A percentile compares a stretch with the other conserved stretches of the same genome.
Evolutionary conservation across 1,140 invertebrate species (phyloP).

Genomic region (Coenobita brevimanus): DNA sequence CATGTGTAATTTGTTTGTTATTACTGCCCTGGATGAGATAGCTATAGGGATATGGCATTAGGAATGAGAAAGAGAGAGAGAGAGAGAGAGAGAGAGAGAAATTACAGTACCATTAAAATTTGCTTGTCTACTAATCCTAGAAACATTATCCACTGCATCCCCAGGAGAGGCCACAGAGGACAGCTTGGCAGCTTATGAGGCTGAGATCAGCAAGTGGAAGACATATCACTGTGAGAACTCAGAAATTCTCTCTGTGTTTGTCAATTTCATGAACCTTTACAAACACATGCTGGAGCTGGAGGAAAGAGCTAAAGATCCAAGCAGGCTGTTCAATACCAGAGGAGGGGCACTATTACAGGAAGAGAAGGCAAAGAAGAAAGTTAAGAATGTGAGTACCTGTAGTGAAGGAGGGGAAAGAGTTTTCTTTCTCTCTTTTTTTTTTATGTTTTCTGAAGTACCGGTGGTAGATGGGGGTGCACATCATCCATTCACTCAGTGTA

Average conservation of each 20-base stretch:
- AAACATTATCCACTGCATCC: too few relatives aligned
- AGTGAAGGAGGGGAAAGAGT: too few relatives aligned
- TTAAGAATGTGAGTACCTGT: conserved; percentile 78
- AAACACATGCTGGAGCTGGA: conserved; percentile 82
- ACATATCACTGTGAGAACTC: conserved; percentile 81
- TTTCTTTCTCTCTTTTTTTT: too few relatives aligned
- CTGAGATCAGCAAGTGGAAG: conserved; percentile 81
- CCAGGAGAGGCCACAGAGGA: conserved; percentile 80
- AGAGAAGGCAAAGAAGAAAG: conserved; percentile 86
- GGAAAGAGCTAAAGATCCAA: conserved; percentile 82
- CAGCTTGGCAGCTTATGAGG: conserved; percentile 82
- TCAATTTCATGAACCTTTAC: conserved; percentile 75
- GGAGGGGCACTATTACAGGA: conserved; percentile 87
- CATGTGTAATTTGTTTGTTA: too few relatives aligned
- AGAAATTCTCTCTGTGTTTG: conserved; percentile 61
- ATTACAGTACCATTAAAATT: too few relatives aligned
- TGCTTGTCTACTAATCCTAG: not conserved
- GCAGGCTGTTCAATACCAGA: conserved; percentile 84
- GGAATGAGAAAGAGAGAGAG: too few relatives aligned
- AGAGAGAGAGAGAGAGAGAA: too few relatives aligned
- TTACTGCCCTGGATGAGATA: too few relatives aligned
- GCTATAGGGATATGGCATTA: too few relatives aligned
- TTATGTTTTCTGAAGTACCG: too few relatives aligned
- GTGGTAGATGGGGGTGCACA: too few relatives aligned
- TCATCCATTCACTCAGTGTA: too few relatives aligned